phyloP scores from a whole-genome alignment of 2,113 vertebrate species.

The Callipepla squamata region DNA sequence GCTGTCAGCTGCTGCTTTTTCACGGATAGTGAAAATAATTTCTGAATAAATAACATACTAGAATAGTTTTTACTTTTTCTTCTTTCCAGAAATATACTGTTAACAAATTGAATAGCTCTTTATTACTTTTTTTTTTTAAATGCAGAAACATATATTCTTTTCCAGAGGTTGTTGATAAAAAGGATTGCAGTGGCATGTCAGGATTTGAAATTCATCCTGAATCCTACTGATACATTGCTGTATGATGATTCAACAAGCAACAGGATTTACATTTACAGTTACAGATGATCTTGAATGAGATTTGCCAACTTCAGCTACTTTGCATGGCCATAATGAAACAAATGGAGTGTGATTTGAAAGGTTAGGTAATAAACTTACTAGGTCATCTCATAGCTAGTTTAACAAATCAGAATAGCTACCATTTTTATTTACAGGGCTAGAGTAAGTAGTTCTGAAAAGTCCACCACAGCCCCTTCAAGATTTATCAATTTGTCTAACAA shows the following conservation, averaged over 20 bases:
- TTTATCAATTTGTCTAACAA: not conserved
- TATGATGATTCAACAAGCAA: not conserved
- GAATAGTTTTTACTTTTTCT: not conserved
- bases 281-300: not conserved
- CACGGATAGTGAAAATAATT: not conserved
- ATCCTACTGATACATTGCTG: not conserved
- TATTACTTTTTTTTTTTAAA: not conserved
- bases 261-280: not conserved
- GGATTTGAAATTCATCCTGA: not conserved
- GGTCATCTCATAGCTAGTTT: not conserved
- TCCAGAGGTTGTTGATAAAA: not conserved
- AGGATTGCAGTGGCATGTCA: not conserved
- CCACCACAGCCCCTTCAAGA: not conserved
- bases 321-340: not conserved
- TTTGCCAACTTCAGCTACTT: not conserved
- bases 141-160: not conserved
- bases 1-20: not conserved
- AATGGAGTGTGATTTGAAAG: not conserved
- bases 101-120: not conserved
- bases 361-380: not conserved
- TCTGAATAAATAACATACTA: not conserved
- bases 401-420: not conserved
- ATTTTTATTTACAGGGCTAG: not conserved
- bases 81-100: not conserved
- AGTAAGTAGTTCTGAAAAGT: not conserved